Evolutionary conservation across 1,140 invertebrate genomes (phyloP), one percentile per base, ranked within the genome.

Genomic region (Drosophila varians): DNA sequence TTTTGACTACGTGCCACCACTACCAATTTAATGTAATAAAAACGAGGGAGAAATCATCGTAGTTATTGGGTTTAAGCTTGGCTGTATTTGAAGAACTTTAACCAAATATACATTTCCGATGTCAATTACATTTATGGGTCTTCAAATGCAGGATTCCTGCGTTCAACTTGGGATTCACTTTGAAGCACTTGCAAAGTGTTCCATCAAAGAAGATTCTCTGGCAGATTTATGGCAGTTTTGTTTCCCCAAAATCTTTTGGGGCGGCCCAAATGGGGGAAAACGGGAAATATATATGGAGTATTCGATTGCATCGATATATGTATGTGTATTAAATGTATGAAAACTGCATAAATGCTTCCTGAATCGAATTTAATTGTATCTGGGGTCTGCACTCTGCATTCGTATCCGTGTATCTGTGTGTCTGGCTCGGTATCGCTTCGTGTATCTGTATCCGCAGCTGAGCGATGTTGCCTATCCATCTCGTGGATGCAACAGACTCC

Each of bases 351-450:
- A 84, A 84, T 84, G 82, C 74, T 87, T 87, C 80, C 80, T 86
- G 80, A 86, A 87, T 66, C 77, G 82, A 87, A 77, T 86, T 87
- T 84, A 84, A 84, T 84, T 84, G 82, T 86, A 79, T 86, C 77
- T 86, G 80, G 54, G 40, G 54, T 69, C 38, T 74, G 57, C 58
- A 36, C 65, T 58, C 57, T 31, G 51, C 47, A 56, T 25, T 31
- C 57, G 53, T 58, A 69, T 79, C 64, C n/a, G n/a, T 49, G 52
- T 25, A 62, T 26, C 49, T 55, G 69, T 42, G 53, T 23, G 56
- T 57, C 19, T 57, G 56, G 18, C 25, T 9, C 34, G 8, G 58
- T 55, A 36, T 65, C 38, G 47, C 64, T 64, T 23, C 26, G 36
- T 43, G 36, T 52, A 57, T 16, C 28, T 52, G 52, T 28, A 68